phyloP scores from a whole-genome alignment of 2,888 invertebrate species.

The Metopia argyrocephala region DNA sequence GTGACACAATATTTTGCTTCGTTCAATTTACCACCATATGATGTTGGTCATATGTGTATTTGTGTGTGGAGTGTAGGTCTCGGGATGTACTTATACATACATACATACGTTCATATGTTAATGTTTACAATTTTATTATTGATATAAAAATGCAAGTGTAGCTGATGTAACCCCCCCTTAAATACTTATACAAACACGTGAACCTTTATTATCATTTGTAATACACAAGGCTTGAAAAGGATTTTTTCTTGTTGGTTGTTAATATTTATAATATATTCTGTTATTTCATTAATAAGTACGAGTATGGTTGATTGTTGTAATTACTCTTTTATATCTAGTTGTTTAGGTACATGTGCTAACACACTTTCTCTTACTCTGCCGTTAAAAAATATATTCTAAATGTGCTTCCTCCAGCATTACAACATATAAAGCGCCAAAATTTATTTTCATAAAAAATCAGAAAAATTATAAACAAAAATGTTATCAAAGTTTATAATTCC shows the following conservation, averaged over 20 bases:
- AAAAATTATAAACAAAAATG: conserved; percentile 27
- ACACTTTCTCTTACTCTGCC: background rate
- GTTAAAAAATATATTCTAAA: too few species aligned
- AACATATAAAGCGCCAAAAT: conserved; percentile 41
- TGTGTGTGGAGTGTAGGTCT: background rate
- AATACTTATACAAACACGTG: background rate
- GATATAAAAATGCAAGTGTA: conserved; percentile 2
- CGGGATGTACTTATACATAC: too few species aligned
- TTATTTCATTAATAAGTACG: background rate
- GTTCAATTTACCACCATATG: conserved; percentile 43
- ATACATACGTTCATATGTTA: too few species aligned
- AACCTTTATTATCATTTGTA: background rate
- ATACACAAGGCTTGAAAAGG: background rate
- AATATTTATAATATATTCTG: background rate
- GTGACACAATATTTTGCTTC: conserved; percentile 36
- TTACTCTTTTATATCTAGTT: too few species aligned
- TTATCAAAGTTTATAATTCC: conserved; percentile 58
- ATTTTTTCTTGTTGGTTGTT: background rate
- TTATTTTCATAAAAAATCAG: background rate
- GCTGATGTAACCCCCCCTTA: background rate
- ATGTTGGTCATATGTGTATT: background rate
- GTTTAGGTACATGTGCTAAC: too few species aligned
- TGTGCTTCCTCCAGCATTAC: too few species aligned
- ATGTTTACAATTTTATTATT: conserved; percentile 54
- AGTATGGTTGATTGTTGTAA: background rate